Conservation (phyloP, 2,113 vertebrate genomes). For the Mohoua ochrocephala region DNA sequence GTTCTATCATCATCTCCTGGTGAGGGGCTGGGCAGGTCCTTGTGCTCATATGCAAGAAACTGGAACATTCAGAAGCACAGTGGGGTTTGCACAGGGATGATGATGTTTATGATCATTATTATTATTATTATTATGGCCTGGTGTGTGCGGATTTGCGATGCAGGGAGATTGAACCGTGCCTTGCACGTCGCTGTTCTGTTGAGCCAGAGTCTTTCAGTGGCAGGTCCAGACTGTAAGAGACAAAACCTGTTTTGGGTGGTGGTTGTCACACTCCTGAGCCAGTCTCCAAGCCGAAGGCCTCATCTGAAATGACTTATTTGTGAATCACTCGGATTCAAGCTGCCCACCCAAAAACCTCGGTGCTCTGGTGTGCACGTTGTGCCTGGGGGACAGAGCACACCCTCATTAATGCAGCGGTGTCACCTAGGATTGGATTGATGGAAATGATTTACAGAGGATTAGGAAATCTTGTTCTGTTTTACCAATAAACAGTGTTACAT, state of each 20-base stretch:
- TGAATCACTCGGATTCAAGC: neutral
- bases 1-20: accelerated
- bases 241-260: accelerated
- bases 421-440: conserved; percentile 31
- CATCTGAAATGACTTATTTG: neutral
- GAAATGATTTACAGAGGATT: conserved; percentile 24
- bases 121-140: neutral
- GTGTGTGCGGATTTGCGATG: neutral
- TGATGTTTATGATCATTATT: no score
- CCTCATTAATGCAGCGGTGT: neutral
- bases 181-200: accelerated
- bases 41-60: neutral
- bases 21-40: neutral
- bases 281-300: neutral
- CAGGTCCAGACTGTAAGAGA: neutral
- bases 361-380: neutral
- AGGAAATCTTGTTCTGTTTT: conserved; percentile 30
- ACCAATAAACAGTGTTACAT: conserved; percentile 36
- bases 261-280: neutral
- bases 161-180: accelerated
- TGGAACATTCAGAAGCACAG: neutral
- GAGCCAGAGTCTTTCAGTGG: neutral
- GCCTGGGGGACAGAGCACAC: neutral
- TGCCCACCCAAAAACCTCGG: neutral
- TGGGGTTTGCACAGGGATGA: accelerated